Percentiles rank a stretch among this genome's conserved stretches.
These are phyloP conservation scores for Pseudomyrmex pallidus DNA, from an alignment of 1,140 invertebrate genomes.

Conservation along the genomic window DNA sequence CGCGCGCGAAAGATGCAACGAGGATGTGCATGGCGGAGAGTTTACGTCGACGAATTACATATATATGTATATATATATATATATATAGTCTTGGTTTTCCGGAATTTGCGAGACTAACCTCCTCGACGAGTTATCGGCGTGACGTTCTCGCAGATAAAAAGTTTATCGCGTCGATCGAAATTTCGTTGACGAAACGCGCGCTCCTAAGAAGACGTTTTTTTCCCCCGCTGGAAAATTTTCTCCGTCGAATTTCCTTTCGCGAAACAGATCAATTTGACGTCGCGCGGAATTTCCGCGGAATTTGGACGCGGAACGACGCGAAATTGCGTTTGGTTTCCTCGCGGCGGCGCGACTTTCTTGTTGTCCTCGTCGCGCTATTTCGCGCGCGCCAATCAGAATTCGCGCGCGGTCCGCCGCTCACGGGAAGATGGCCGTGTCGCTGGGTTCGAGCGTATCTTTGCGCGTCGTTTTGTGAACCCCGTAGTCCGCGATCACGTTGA, in stretches of 20 bases:
- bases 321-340: slow-evolving; percentile 31
- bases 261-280: no score
- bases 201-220: no score
- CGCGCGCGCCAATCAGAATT: slow-evolving; percentile 83
- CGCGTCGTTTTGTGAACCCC: slow-evolving; percentile 91
- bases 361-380: slow-evolving; percentile 71
- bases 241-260: neutral
- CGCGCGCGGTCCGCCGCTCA: slow-evolving; percentile 75
- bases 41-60: neutral
- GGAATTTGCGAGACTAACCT: neutral
- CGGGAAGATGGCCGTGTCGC: slow-evolving; percentile 81
- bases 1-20: neutral
- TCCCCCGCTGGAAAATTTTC: no score
- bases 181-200: no score
- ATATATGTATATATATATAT: no score
- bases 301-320: slow-evolving; percentile 68
- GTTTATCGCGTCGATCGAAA: no score
- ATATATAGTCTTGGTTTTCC: neutral
- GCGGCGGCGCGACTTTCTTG: slow-evolving; percentile 74
- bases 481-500: slow-evolving; percentile 91
- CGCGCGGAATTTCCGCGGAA: slow-evolving; percentile 55
- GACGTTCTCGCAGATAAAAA: no score
- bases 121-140: neutral
- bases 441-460: slow-evolving; percentile 87
- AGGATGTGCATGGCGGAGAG: neutral